Percentiles rank a stretch among this genome's conserved stretches.
These are phyloP conservation scores for Ennomos erosarius DNA, from an alignment of 2,888 invertebrate genomes.

Conservation along the genomic window DNA sequence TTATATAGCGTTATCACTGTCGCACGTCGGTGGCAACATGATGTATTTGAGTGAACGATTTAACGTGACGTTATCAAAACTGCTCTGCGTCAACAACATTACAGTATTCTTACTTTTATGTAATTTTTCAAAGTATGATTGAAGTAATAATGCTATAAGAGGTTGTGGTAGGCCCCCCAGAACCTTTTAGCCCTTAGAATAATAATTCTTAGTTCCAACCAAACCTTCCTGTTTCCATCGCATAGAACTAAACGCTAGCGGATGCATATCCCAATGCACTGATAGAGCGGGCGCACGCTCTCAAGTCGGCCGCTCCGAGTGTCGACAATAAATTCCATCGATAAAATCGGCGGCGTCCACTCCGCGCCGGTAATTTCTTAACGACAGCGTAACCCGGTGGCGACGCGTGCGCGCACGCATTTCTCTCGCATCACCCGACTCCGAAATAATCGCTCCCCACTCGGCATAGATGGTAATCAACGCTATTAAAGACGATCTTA, in stretches of 20 bases:
- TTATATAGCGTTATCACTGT: no score
- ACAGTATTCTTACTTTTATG: no score
- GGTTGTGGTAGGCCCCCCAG: no score
- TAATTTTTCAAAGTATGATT: no score
- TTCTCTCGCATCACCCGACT: conserved; percentile 77
- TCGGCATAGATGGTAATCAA: conserved; percentile 84
- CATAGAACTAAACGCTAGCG: neutral
- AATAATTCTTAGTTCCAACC: no score
- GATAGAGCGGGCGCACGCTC: conserved; percentile 64
- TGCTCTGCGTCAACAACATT: no score
- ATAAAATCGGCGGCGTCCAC: conserved; percentile 82
- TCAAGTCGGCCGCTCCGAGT: conserved; percentile 56
- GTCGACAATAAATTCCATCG: conserved; percentile 84
- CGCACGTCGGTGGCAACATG: no score
- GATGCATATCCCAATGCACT: conserved; percentile 26
- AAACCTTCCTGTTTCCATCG: neutral
- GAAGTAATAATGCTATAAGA: no score
- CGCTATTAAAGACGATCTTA: conserved; percentile 80
- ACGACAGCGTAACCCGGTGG: conserved; percentile 84
- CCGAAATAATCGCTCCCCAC: conserved; percentile 83
- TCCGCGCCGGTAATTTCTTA: conserved; percentile 82
- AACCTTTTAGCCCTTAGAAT: no score
- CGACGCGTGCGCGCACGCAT: conserved; percentile 82
- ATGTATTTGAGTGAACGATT: no score
- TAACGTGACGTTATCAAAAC: no score